Percentiles rank a stretch among this genome's conserved stretches.
Conservation (phyloP, 2,888 invertebrate species). For the Plebejus anna region DNA sequence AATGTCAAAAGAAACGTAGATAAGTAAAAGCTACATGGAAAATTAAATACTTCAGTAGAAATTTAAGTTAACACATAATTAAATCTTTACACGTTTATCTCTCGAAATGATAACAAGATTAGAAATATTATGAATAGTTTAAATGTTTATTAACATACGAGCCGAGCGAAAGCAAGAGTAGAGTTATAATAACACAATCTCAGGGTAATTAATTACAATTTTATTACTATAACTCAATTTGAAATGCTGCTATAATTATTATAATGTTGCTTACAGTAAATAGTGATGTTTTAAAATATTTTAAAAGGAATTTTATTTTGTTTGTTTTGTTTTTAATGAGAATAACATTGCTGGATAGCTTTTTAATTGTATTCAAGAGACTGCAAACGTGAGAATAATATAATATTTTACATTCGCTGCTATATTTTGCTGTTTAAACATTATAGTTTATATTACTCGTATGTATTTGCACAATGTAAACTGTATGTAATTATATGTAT, state of each 20-base stretch:
- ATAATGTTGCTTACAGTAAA: background rate
- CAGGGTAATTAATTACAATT: background rate
- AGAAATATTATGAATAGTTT: background rate
- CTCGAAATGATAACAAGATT: constrained; percentile 1
- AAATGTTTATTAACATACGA: background rate
- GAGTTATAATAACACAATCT: background rate
- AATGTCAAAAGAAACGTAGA: background rate
- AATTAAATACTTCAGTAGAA: background rate
- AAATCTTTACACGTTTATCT: background rate
- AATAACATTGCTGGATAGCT: background rate
- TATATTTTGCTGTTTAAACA: background rate
- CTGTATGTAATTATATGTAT: too few species aligned
- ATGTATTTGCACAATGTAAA: too few species aligned
- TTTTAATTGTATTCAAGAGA: background rate
- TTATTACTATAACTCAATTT: background rate
- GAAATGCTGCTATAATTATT: background rate
- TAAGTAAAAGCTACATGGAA: background rate
- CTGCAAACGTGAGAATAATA: background rate
- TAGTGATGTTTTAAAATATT: background rate
- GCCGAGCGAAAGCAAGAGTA: background rate
- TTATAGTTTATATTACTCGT: too few species aligned
- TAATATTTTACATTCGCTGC: background rate
- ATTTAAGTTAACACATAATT: background rate
- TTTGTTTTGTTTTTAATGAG: background rate
- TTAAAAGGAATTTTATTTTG: background rate